Evolutionary conservation across 2,797 vertebrate genomes (phyloP).

Genomic region (Lagocephalus sceleratus): DNA sequence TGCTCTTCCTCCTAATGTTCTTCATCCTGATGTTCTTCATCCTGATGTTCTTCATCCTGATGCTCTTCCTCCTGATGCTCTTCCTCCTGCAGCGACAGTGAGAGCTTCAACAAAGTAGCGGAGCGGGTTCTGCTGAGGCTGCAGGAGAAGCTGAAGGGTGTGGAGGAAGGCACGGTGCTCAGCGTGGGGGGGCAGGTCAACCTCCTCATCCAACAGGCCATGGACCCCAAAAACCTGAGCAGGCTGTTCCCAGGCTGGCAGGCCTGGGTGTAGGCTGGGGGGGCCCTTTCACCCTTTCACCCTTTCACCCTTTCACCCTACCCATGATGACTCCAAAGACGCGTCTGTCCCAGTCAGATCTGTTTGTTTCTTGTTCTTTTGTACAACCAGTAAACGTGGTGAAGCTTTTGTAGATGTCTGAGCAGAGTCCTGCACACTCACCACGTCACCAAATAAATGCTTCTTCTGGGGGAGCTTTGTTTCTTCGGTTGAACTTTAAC

Average conservation of each 20-base stretch:
- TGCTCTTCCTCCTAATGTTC: constrained; percentile 8
- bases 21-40: background rate
- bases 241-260: constrained; percentile 92
- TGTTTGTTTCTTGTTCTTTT: too few species aligned
- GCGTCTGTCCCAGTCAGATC: too few species aligned
- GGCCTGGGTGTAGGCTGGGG: constrained; percentile 87
- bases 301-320: too few species aligned
- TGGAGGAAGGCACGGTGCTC: constrained; percentile 92
- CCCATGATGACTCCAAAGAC: too few species aligned
- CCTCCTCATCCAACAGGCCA: constrained; percentile 96
- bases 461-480: background rate
- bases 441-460: too few species aligned
- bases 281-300: too few species aligned
- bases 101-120: constrained; percentile 96
- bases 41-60: constrained; percentile 1
- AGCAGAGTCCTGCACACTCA: too few species aligned
- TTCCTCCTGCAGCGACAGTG: constrained; percentile 75
- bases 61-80: background rate
- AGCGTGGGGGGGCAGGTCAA: constrained; percentile 95
- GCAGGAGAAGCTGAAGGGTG: constrained; percentile 97
- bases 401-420: too few species aligned
- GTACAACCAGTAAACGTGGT: too few species aligned
- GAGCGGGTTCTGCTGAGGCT: constrained; percentile 94
- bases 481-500: background rate
- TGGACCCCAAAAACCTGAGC: constrained; percentile 96